Evolutionary conservation across 2,888 invertebrate genomes (phyloP), one percentile per base, ranked within the genome.

Genomic region (Cosmopolites sordidus): DNA sequence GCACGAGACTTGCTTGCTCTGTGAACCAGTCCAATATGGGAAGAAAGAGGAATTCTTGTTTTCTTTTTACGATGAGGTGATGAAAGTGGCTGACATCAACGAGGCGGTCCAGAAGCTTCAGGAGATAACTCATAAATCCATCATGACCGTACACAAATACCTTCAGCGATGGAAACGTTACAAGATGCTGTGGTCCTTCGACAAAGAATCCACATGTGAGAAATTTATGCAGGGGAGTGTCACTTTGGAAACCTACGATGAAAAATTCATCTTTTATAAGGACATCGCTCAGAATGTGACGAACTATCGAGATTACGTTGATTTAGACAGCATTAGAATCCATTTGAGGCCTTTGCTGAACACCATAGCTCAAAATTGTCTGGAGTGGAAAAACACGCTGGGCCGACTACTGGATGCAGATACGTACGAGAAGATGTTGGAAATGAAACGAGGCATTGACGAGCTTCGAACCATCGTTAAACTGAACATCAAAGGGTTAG

Each of bases 201-300:
- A 91, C 68, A 91, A 90, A 69, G 72, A 76, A 48, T 73, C 81
- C 8, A 83, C 86, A 1, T 89, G 89, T 62, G 86, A 89, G 62
- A 86, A 86, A 68, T 93, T 92, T 75, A 79, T 88, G 1, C 77
- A 79, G 41, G 84, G 83, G 58, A 79, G 78, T 59, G 79, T 78
- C 54, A 79, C 81, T 4, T 76, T 88, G 4, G 75, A 79, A 33
- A 80, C 82, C 57, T 91, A 86, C 71, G 92, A 94, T 65, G 88
- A 92, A 64, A 89, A 88, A 69, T 87, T 95, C 65, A 84, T 86
- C 70, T 90, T 87, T 71, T 94, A 91, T 72, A 83, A 84, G 62
- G 83, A 84, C 59, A 83, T 90, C 5, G 82, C 89, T 14, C 76
- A 81, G 4, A 68, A 67, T 45, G 62, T 72, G 54, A 51, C 54